These are phyloP conservation scores for Diachrysia chrysitis DNA, from an alignment of 2,888 invertebrate genomes.

Conservation along the genomic window DNA sequence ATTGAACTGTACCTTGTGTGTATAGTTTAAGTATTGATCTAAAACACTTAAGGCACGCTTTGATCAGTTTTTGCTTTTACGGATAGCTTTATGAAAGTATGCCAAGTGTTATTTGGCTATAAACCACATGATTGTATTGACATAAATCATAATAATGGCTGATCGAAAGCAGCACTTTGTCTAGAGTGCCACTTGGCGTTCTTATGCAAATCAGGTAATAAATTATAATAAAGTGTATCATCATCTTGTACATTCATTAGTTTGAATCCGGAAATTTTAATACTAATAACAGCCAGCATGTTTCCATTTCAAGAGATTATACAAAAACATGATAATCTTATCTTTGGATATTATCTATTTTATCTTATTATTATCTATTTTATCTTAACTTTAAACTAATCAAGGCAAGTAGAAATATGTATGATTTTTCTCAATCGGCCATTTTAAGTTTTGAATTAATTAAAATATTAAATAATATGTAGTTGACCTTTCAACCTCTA, in stretches of 20 bases:
- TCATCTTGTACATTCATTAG: constrained; percentile 6
- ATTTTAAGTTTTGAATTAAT: no score
- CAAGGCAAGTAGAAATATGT: no score
- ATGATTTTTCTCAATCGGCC: no score
- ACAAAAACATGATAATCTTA: background rate
- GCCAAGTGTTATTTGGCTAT: constrained; percentile 30
- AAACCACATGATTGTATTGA: constrained; percentile 35
- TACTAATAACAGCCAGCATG: background rate
- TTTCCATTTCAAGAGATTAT: background rate
- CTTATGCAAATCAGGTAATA: constrained; percentile 28
- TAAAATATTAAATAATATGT: no score
- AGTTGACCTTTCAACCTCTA: no score
- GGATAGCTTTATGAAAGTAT: constrained; percentile 33
- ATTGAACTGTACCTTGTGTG: constrained; percentile 50
- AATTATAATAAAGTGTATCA: constrained; percentile 13
- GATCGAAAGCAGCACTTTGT: constrained; percentile 25
- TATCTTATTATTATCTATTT: no score
- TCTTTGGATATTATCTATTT: no score
- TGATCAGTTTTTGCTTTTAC: constrained; percentile 43
- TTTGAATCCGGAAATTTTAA: background rate
- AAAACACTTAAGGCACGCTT: constrained; percentile 27
- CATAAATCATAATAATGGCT: constrained; percentile 27
- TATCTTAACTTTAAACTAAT: no score
- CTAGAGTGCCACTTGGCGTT: constrained; percentile 29
- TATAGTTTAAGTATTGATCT: constrained; percentile 36